Evolutionary conservation across 2,113 vertebrate species (phyloP).

Genomic region (Rhabdomys dilectus): DNA sequence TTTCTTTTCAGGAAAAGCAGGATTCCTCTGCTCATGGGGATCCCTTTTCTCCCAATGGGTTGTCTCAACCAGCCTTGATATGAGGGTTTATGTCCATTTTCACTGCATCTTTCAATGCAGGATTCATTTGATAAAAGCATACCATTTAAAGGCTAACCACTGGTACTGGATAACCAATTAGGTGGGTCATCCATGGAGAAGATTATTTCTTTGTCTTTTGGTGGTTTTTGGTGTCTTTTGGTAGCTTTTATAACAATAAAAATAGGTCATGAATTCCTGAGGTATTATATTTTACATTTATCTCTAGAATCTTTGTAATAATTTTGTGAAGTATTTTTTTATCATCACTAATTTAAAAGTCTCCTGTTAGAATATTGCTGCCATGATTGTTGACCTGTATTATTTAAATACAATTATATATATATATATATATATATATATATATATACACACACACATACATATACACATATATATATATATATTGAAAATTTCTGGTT

Average conservation of each 20-base stretch:
- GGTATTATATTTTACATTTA: not conserved
- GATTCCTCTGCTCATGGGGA: not conserved
- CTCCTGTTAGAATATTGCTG: not conserved
- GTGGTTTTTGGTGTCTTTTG: not conserved
- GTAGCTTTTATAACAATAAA: not conserved
- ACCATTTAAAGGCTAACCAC: not conserved
- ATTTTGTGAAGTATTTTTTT: not conserved
- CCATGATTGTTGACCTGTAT: not conserved
- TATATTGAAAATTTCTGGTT: not conserved
- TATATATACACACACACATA: too few relatives aligned
- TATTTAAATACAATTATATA: not conserved
- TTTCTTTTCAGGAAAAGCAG: not conserved
- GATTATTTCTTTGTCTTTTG: not conserved
- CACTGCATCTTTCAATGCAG: not conserved
- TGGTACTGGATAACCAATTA: not conserved
- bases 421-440: too few relatives aligned
- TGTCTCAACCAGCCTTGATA: not conserved
- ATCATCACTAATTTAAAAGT: not conserved
- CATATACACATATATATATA: too few relatives aligned
- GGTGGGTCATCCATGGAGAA: not conserved
- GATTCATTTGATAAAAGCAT: not conserved
- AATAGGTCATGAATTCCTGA: not conserved
- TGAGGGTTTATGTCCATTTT: not conserved
- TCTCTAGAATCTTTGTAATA: not conserved
- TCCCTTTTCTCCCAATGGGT: not conserved